Base-by-base conservation (phyloP, 2,888 invertebrate genomes). In the Tachina lurida region DNA sequence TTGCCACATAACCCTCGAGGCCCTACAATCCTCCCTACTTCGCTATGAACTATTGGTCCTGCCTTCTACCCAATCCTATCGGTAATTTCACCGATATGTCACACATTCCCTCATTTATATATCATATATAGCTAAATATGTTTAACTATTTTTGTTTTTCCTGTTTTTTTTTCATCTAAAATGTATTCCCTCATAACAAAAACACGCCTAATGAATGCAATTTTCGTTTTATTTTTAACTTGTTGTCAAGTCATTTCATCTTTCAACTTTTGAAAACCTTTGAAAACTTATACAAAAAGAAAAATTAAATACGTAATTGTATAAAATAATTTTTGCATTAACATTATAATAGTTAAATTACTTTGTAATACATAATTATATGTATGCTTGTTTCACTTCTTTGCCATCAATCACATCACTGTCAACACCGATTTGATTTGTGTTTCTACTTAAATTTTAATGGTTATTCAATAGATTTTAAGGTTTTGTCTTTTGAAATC, bases 281-380 rank as follows among this genome's bases (percentile, higher is more conserved):
- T 58, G 12, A 67, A 41, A 67, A 39, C 13, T 45, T 45, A 45
- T 47, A 15, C 58, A 54, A 22, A 22, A 22, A 22, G 1, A 2
- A 22, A 22, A 22, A 22, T 22, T 22, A 22, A 4, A 31, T 31
- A 22, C 1, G 56, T 54, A 67, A 41, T 60, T 58, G 22, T 39
- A 49, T 10, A 12, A 74, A 60, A 81, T 81, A 70, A 62, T 45
- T 62, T 54, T 70, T 19, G 15, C 47, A 68, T 68, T 75, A 10
- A 56, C 7, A 31, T 31, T 31, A 5, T 31, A 31, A 31, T 31
- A 31, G 31, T 31, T 31, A 31, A 31, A 7, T 31, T 31, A 70
- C 62, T 62, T 68, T 70, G 68, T 68, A 62, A 62, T 60, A 68
- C 54, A 70, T 80, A 73, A 58, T 67, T 81, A 68, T 67, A 52